phyloP scores from a whole-genome alignment of 2,797 vertebrate genomes.

The Nannoperca obscura region DNA sequence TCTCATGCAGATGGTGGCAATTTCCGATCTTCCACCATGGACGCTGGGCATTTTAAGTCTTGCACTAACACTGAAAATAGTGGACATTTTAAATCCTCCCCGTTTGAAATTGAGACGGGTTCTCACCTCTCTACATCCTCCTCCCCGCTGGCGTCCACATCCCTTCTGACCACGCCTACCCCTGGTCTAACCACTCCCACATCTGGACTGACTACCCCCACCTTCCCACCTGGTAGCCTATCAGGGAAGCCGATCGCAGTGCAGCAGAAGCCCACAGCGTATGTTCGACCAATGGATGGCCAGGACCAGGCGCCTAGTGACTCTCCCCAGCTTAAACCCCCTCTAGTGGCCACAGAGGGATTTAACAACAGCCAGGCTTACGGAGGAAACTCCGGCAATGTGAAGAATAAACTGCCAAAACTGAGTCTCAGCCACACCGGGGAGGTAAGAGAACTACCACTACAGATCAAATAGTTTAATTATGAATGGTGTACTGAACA shows the following conservation, averaged over 20 bases:
- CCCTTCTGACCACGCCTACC: conserved; percentile 89
- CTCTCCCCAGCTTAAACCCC: conserved; percentile 93
- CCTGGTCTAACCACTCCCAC: conserved; percentile 84
- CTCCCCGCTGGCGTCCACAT: conserved; percentile 94
- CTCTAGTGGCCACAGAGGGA: conserved; percentile 89
- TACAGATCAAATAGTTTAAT: background rate
- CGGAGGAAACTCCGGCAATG: conserved; percentile 84
- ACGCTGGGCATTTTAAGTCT: conserved; percentile 87
- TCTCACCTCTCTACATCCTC: conserved; percentile 72
- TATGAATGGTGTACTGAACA: background rate
- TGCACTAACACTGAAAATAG: conserved; percentile 69
- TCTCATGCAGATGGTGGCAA: conserved; percentile 62
- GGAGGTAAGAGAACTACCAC: conserved; percentile 88
- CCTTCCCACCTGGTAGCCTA: conserved; percentile 89
- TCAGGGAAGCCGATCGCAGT: conserved; percentile 90
- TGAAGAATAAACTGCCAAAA: conserved; percentile 95
- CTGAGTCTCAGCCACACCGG: conserved; percentile 92
- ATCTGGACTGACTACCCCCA: conserved; percentile 88
- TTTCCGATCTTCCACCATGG: conserved; percentile 83
- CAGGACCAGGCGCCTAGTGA: conserved; percentile 93
- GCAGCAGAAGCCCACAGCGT: conserved; percentile 94
- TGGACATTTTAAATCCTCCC: conserved; percentile 79
- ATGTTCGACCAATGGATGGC: conserved; percentile 95
- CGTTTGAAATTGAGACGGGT: conserved; percentile 87
- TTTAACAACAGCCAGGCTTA: conserved; percentile 89